Percentiles rank a stretch among this genome's conserved stretches.
phyloP scores from a whole-genome alignment of 2,113 vertebrate species.

The Carettochelys insculpta region DNA sequence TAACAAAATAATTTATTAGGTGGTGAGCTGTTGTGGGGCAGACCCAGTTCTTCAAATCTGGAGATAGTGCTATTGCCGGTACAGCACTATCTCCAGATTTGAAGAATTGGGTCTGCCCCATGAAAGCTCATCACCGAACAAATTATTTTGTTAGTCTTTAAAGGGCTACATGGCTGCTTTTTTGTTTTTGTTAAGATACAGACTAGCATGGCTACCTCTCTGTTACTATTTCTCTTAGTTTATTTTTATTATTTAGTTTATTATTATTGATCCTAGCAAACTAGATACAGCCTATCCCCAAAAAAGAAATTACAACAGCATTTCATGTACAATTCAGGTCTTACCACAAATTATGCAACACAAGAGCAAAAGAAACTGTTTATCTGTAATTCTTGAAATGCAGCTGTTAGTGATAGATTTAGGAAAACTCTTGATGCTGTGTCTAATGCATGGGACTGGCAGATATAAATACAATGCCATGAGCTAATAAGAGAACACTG shows the following conservation, averaged over 20 bases:
- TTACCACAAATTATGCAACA: background rate
- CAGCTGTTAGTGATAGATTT: background rate
- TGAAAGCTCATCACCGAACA: no score
- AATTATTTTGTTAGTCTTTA: no score
- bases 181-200: no score
- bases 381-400: accelerated
- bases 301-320: background rate
- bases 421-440: accelerated
- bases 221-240: accelerated
- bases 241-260: background rate
- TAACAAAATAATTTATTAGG: no score
- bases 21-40: no score
- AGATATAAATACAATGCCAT: background rate
- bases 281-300: background rate
- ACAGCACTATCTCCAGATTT: no score
- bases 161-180: no score
- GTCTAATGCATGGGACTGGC: accelerated
- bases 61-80: no score
- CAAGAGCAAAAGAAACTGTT: accelerated
- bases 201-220: no score
- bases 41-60: no score
- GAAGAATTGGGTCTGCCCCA: no score
- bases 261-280: accelerated
- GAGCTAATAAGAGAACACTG: accelerated
- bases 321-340: accelerated